A percentile compares a stretch with the other conserved stretches of the same genome.
Evolutionary conservation across 2,888 invertebrate genomes (phyloP).

Genomic region (Philhelius pedissequus): DNA sequence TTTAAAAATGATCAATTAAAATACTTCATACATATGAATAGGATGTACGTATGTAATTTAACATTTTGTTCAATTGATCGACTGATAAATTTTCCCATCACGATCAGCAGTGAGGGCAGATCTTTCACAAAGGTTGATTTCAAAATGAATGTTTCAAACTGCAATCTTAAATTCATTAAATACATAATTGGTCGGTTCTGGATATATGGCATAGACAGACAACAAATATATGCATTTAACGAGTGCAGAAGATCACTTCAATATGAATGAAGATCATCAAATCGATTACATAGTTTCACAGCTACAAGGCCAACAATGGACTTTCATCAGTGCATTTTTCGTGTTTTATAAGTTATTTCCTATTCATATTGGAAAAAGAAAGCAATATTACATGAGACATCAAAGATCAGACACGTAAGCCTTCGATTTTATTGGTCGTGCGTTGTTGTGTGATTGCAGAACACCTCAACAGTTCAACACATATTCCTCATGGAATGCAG

Average conservation of each 20-base stretch:
- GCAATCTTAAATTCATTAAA: constrained; percentile 39
- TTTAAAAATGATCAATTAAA: constrained; percentile 25
- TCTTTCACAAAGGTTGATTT: not conserved
- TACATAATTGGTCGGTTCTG: not conserved
- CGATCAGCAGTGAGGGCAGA: constrained; percentile 1
- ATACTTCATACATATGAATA: no score
- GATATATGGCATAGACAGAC: not conserved
- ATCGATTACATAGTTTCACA: constrained; percentile 11
- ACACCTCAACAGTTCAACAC: no score
- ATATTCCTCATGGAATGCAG: constrained; percentile 44
- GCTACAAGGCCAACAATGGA: constrained; percentile 4
- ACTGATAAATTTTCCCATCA: constrained; percentile 12
- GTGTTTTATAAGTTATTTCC: not conserved
- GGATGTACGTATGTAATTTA: no score
- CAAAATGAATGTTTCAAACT: not conserved
- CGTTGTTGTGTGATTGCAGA: not conserved
- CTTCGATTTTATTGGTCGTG: no score
- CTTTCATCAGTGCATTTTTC: not conserved
- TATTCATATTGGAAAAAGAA: not conserved
- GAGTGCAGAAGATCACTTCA: constrained; percentile 20
- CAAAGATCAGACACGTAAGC: not conserved
- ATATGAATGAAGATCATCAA: constrained; percentile 23
- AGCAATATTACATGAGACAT: constrained; percentile 1
- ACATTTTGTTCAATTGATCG: constrained; percentile 39
- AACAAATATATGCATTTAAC: not conserved